Evolutionary conservation across 1,140 invertebrate species (phyloP), one percentile per base, ranked within the genome.

Genomic region (Scaptomyza graminum): DNA sequence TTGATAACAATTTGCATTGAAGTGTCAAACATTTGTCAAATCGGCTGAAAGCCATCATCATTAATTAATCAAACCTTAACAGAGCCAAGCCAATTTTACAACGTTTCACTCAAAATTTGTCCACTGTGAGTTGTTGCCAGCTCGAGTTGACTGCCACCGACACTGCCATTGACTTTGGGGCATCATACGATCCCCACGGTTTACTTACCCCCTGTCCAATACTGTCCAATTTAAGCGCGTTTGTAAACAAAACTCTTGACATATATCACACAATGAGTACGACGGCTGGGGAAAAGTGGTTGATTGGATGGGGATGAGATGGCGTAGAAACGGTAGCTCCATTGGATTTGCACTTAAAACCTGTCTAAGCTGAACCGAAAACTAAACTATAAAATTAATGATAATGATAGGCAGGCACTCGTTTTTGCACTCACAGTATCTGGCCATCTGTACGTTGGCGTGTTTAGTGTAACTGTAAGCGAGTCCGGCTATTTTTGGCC

Each of bases 371-470:
- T 61, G 25, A 62, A 52, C 65, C 57, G 51, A 61, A 71, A 66
- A 52, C 66, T 51, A 63, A 74, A 77, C 79, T 79, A 79, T 88
- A 76, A 88, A 83, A 78, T 82, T 69, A 88, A 88, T 88, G 73
- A 76, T 88, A 88, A 88, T 88, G 79, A 88, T 76, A 83, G 83
- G 50, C 76, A 76, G 63, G 63, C 46, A 66, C 57, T 74, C 50
- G 51, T 62, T 15, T 34, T 18, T 47, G 46, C 37, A 57, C 52
- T 63, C 16, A 16, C 44, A 8, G 11, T 18, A 55, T 47, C 39
- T 47, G 18, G 12, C 46, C 34, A 18, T 16, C 13, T 44, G 28
- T 57, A 28, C 61, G 16, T 28, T 49, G 22, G 51, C 55, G 79
- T 74, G 44, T 67, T 55, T 43, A 46, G 18, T 34, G 44, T 39